Percentiles rank a stretch among this genome's conserved stretches.
phyloP scores from a whole-genome alignment of 2,113 vertebrate genomes.

The Gadus macrocephalus region DNA sequence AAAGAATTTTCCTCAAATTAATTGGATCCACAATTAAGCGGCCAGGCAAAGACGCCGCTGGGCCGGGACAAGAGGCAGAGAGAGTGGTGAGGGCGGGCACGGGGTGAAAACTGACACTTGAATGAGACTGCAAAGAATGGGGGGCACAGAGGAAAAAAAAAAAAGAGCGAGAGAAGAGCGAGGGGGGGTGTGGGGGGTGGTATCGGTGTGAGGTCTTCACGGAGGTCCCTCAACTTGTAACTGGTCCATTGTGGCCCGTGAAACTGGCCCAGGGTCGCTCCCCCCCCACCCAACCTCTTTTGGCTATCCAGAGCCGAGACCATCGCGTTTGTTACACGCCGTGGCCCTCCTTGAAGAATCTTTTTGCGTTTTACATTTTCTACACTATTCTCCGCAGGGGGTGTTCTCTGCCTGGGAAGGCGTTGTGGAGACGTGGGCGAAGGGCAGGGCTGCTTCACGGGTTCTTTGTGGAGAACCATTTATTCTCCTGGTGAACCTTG shows the following conservation, averaged over 20 bases:
- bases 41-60: conserved; percentile 47
- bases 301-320: too few species aligned
- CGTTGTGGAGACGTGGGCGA: too few species aligned
- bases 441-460: too few species aligned
- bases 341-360: too few species aligned
- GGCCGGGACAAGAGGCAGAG: conserved; percentile 51
- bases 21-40: conserved; percentile 67
- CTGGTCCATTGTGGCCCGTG: conserved; percentile 16
- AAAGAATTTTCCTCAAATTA: conserved; percentile 58
- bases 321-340: too few species aligned
- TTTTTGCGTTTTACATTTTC: too few species aligned
- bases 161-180: background rate
- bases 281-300: too few species aligned
- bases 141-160: conserved; percentile 20
- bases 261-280: background rate
- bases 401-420: too few species aligned
- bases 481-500: too few species aligned
- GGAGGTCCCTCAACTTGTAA: conserved; percentile 38
- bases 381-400: too few species aligned
- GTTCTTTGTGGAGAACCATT: too few species aligned
- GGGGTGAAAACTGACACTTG: conserved; percentile 63
- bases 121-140: conserved; percentile 65
- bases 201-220: conserved; percentile 61
- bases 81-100: conserved; percentile 49
- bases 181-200: conserved; percentile 36